Evolutionary conservation across 92 coral and sea anemone species (phyloP).

Genomic region (Zoanthus sansibaricus): DNA sequence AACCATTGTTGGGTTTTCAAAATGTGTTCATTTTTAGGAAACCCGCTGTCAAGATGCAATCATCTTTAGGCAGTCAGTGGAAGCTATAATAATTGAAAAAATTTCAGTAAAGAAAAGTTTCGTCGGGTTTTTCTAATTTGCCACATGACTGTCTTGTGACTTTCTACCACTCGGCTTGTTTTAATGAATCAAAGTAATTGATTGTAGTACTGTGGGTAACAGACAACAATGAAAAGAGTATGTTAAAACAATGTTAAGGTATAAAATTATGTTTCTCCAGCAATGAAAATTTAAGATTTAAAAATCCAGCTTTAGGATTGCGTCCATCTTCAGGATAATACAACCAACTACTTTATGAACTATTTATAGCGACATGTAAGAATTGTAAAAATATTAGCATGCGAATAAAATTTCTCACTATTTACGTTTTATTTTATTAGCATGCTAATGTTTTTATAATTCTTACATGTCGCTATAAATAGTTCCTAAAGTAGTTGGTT

Average conservation of each 20-base stretch:
- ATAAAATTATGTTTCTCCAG: too few relatives aligned
- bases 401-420: too few relatives aligned
- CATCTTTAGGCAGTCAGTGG: constrained; percentile 49
- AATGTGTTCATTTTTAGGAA: constrained; percentile 63
- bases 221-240: background rate
- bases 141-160: background rate
- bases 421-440: too few relatives aligned
- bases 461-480: too few relatives aligned
- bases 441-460: too few relatives aligned
- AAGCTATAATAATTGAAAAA: constrained; percentile 49
- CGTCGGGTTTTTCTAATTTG: background rate
- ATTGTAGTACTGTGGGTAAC: background rate
- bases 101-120: constrained; percentile 15
- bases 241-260: background rate
- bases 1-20: constrained; percentile 54
- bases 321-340: too few relatives aligned
- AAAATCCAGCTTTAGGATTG: too few relatives aligned
- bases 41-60: constrained; percentile 35
- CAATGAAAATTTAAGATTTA: too few relatives aligned
- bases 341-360: too few relatives aligned
- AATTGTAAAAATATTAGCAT: too few relatives aligned
- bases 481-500: too few relatives aligned
- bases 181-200: background rate
- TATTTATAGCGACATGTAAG: too few relatives aligned
- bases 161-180: background rate